These are phyloP conservation scores for Leptopilina drosophilae DNA, from an alignment of 2,888 invertebrate genomes.

Conservation along the genomic window DNA sequence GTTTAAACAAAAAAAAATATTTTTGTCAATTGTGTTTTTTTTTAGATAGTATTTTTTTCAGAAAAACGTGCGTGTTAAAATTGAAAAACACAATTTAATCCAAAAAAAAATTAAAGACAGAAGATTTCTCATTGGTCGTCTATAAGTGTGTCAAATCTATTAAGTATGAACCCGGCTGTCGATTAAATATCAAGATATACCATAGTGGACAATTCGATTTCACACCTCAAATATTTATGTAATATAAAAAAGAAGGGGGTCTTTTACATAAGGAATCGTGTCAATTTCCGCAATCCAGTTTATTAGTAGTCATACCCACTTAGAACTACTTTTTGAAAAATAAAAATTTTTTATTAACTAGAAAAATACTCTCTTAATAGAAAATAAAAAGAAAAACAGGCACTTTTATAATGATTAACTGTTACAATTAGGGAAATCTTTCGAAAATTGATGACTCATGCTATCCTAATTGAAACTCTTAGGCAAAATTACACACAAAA, in stretches of 20 bases:
- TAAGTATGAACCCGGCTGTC: background rate
- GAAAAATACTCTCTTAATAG: too few relatives aligned
- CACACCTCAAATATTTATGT: slow-evolving; percentile 54
- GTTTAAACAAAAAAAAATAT: too few relatives aligned
- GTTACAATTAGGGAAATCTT: too few relatives aligned
- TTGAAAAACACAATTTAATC: background rate
- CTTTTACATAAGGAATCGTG: slow-evolving; percentile 51
- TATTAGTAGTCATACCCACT: background rate
- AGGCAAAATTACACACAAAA: too few relatives aligned
- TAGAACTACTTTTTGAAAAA: background rate
- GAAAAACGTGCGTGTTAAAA: background rate
- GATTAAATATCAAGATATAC: background rate
- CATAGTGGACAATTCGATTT: background rate
- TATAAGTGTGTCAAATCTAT: slow-evolving; percentile 5
- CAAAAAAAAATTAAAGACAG: background rate
- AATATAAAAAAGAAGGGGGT: slow-evolving; percentile 49
- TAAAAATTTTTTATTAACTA: too few relatives aligned
- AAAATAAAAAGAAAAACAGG: too few relatives aligned
- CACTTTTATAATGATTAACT: too few relatives aligned
- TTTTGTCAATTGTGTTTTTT: too few relatives aligned
- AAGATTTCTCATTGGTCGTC: background rate
- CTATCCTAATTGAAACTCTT: too few relatives aligned
- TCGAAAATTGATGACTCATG: too few relatives aligned
- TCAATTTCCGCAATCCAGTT: slow-evolving; percentile 46
- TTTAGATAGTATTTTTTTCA: too few relatives aligned